Conservation (phyloP, 2,797 vertebrate species). For the Allochrocebus solatus region DNA sequence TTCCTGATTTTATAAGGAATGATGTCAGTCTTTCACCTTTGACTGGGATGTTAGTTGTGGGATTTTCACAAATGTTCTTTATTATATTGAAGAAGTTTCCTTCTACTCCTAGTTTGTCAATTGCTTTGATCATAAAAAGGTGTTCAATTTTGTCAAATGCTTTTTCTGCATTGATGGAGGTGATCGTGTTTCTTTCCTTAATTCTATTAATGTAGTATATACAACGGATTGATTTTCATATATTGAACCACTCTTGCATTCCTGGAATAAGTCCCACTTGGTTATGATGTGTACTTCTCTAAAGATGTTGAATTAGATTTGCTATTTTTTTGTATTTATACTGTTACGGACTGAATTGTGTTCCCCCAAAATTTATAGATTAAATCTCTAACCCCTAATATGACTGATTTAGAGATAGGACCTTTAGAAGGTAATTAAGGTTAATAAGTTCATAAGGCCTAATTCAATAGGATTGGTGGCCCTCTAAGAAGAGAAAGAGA, state of each 20-base stretch:
- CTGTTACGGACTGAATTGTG: not conserved
- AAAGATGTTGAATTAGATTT: not conserved
- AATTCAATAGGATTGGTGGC: not conserved
- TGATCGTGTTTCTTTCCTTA: not conserved
- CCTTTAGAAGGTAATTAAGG: not conserved
- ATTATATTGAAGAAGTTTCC: too few species aligned
- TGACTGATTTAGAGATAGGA: not conserved
- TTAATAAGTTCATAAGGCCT: not conserved
- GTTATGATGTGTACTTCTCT: not conserved
- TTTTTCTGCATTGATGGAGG: not conserved
- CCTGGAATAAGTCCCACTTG: not conserved
- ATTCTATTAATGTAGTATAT: not conserved
- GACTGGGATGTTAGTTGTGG: not conserved
- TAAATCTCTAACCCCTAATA: not conserved
- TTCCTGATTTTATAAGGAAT: not conserved
- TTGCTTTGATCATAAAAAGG: not conserved
- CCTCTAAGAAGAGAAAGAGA: not conserved
- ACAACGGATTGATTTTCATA: not conserved
- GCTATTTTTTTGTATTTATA: not conserved
- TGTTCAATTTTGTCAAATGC: not conserved
- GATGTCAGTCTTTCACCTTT: not conserved
- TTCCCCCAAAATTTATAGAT: not conserved
- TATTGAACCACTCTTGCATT: not conserved
- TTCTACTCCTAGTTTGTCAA: not conserved
- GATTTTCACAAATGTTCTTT: not conserved